phyloP scores from a whole-genome alignment of 1,140 invertebrate genomes.

The Drosophila carrolli region DNA sequence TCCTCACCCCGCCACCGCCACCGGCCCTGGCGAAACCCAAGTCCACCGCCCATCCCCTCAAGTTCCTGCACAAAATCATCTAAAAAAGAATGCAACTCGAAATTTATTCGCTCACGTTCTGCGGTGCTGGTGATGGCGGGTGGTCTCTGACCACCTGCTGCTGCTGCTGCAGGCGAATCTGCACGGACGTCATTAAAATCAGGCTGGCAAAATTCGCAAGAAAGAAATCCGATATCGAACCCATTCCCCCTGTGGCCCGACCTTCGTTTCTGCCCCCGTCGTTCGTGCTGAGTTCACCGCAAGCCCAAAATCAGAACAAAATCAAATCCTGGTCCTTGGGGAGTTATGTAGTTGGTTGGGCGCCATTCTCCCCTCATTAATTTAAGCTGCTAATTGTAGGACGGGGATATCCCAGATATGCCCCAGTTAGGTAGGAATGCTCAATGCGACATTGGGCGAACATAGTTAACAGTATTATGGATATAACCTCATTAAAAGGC shows the following conservation, averaged over 20 bases:
- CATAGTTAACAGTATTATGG: conserved; percentile 26
- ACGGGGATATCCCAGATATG: conserved; percentile 1
- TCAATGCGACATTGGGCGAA: conserved; percentile 1
- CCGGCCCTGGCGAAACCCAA: conserved; percentile 46
- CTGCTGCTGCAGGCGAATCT: not conserved
- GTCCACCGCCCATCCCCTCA: conserved; percentile 36
- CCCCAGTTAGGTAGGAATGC: conserved; percentile 9
- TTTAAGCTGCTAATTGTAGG: conserved; percentile 34
- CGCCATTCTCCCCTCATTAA: conserved; percentile 14
- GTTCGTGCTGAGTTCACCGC: conserved; percentile 49
- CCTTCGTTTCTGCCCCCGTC: not conserved
- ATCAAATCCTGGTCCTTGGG: conserved; percentile 12
- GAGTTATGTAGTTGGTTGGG: not conserved
- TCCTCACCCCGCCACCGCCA: conserved; percentile 58
- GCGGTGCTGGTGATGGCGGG: conserved; percentile 5
- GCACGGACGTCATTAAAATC: conserved; percentile 37
- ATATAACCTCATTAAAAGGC: conserved; percentile 15
- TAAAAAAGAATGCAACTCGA: conserved; percentile 16
- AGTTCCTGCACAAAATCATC: conserved; percentile 71
- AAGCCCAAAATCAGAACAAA: conserved; percentile 32
- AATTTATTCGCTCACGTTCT: conserved; percentile 21
- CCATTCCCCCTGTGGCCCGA: conserved; percentile 10
- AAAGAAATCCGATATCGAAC: conserved; percentile 8
- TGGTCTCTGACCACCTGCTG: conserved; percentile 17
- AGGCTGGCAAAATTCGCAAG: conserved; percentile 10